Evolutionary conservation across 2,797 vertebrate genomes (phyloP), one percentile per base, ranked within the genome.

Genomic region (Cichlasoma orientale): DNA sequence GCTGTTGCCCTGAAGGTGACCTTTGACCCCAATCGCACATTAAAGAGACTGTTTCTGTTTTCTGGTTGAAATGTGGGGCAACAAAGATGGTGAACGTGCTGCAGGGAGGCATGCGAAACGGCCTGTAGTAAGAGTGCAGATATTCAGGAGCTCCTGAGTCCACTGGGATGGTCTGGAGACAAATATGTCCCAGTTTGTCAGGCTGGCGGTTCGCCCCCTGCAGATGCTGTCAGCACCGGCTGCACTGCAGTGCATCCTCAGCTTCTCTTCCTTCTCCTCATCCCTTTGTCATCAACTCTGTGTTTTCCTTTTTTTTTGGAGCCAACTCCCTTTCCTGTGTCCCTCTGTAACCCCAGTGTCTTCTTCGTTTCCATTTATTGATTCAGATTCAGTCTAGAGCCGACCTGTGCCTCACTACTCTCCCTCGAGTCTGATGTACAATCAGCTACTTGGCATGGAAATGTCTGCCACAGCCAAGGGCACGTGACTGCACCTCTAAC

Each of bases 201-300:
- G 75, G 47, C 75, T 74, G 81, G 56, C 38, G 41, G 44, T 70
- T 27, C 63, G 80, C 57, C 53, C 78, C 87, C 82, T 79, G 71
- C 88, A 90, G 88, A 85, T 77, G 87, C 88, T 87, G 92, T 90
- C 91, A 91, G 71, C 80, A 36, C 83, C 79, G 66, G 81, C 92
- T 93, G 88, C 85, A 92, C 86, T 87, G 82, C 90, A 85, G 86
- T 36, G 10, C 16, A 19, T 59, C 50, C 29, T 83, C 74, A 76
- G 38, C 25, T 57, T 72, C 66, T 80, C 31, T 63, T 74, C 23
- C 18, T 81, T 79, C 41, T 81, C 58, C 52, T 76, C 72, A 23
- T 76, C 47, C 31, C 23, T 80, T 56, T 4, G 75, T 88, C 88
- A 88, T 86, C 70, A 79, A 3, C 36, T 11, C 21, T 23, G 13